phyloP scores from a whole-genome alignment of 1,140 invertebrate genomes.

The Subanguina moxae region DNA sequence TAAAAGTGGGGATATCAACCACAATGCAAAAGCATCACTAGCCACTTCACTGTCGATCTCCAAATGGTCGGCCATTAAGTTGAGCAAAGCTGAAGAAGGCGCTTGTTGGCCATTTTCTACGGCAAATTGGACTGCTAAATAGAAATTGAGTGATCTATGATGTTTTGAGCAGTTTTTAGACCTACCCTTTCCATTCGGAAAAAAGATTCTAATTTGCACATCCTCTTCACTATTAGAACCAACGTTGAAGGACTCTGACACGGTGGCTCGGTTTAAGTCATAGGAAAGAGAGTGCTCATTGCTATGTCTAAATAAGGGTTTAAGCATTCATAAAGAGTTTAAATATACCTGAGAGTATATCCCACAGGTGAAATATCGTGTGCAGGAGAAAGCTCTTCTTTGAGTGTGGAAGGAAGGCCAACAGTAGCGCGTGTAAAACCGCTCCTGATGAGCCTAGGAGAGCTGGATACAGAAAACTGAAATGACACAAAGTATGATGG shows the following conservation, averaged over 20 bases:
- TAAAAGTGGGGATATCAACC: conserved; percentile 44
- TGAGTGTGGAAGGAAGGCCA: conserved; percentile 9
- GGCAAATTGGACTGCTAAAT: conserved; percentile 42
- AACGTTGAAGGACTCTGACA: conserved; percentile 39
- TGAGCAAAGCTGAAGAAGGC: conserved; percentile 26
- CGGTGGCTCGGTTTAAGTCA: conserved; percentile 29
- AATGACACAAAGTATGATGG: neutral
- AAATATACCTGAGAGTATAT: conserved; percentile 26
- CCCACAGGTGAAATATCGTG: conserved; percentile 22
- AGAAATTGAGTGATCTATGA: neutral
- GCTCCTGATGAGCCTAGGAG: conserved; percentile 2
- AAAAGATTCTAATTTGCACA: conserved; percentile 49
- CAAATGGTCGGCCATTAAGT: conserved; percentile 42
- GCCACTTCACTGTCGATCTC: conserved; percentile 31
- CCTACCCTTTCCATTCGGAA: conserved; percentile 39
- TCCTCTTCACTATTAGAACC: conserved; percentile 10
- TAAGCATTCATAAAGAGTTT: neutral
- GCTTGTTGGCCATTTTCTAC: conserved; percentile 34
- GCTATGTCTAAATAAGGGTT: conserved; percentile 22
- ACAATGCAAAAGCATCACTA: conserved; percentile 41
- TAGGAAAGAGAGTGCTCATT: conserved; percentile 18
- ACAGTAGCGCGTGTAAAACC: conserved; percentile 1
- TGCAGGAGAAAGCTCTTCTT: conserved; percentile 9
- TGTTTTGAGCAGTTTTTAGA: neutral
- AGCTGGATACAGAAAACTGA: conserved; percentile 1